These are phyloP conservation scores for Limnodromus scolopaceus DNA, from an alignment of 2,797 vertebrate genomes.

Conservation along the genomic window DNA sequence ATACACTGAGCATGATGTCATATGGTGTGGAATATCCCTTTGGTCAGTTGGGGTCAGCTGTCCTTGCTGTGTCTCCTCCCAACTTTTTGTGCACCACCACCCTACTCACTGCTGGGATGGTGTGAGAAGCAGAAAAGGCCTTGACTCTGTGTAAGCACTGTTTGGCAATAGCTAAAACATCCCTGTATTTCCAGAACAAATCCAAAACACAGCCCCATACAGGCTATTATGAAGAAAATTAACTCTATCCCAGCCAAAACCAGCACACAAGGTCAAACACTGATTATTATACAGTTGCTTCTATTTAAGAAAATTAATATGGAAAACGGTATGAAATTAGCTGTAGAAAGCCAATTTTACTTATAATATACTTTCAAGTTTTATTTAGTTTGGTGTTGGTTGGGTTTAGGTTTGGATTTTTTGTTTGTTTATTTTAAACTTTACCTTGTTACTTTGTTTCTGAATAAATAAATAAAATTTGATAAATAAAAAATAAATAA, in stretches of 20 bases:
- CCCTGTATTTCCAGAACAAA: neutral
- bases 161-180: neutral
- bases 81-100: no score
- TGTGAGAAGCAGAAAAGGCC: neutral
- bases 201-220: neutral
- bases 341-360: neutral
- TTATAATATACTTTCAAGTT: neutral
- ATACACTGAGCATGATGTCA: neutral
- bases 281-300: neutral
- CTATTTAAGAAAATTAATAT: neutral
- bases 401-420: accelerated
- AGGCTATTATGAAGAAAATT: neutral
- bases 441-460: neutral
- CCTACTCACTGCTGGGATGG: neutral
- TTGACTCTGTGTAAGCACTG: neutral
- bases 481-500: neutral
- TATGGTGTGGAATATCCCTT: neutral
- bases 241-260: neutral
- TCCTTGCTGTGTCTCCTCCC: neutral
- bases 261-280: neutral
- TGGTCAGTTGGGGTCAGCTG: neutral
- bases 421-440: neutral
- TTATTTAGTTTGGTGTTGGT: neutral
- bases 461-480: no score
- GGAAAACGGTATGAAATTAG: neutral